Evolutionary conservation across 2,888 invertebrate species (phyloP).

Genomic region (Temnothorax ravouxi): DNA sequence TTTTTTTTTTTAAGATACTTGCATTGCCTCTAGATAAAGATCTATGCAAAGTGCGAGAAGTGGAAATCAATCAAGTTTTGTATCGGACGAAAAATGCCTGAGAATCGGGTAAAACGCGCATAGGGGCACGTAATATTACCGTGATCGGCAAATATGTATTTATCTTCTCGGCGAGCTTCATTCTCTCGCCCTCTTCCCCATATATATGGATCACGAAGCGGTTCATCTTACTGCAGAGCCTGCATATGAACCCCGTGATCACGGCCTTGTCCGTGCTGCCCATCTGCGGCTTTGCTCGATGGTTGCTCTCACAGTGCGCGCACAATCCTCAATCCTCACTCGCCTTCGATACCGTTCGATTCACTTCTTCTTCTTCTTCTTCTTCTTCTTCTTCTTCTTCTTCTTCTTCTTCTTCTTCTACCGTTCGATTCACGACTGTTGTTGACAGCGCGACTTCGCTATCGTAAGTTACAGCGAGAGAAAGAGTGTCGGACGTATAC

Average conservation of each 20-base stretch:
- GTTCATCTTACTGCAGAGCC: slow-evolving; percentile 95
- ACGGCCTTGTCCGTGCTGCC: slow-evolving; percentile 94
- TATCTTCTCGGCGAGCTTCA: slow-evolving; percentile 93
- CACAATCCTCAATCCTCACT: neutral
- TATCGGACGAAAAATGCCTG: neutral
- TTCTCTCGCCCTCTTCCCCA: slow-evolving; percentile 92
- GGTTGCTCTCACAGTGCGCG: neutral
- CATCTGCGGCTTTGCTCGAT: slow-evolving; percentile 87
- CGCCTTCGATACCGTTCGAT: neutral
- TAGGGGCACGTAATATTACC: slow-evolving; percentile 85
- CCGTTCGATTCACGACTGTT: neutral
- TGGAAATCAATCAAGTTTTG: neutral
- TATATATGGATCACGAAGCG: slow-evolving; percentile 94
- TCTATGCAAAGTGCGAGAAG: neutral
- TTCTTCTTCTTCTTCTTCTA: too few relatives aligned
- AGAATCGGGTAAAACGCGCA: neutral
- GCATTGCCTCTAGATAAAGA: neutral
- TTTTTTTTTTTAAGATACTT: neutral
- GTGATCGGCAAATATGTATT: slow-evolving; percentile 93
- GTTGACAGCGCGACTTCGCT: neutral
- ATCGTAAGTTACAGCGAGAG: neutral
- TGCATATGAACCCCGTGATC: slow-evolving; percentile 94
- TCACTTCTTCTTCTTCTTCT: too few relatives aligned
- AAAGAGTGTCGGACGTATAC: neutral
- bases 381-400: too few relatives aligned